Percentiles rank a stretch among this genome's conserved stretches.
Evolutionary conservation across 2,113 vertebrate genomes (phyloP).

Genomic region (Mesembrinibis cayennensis): DNA sequence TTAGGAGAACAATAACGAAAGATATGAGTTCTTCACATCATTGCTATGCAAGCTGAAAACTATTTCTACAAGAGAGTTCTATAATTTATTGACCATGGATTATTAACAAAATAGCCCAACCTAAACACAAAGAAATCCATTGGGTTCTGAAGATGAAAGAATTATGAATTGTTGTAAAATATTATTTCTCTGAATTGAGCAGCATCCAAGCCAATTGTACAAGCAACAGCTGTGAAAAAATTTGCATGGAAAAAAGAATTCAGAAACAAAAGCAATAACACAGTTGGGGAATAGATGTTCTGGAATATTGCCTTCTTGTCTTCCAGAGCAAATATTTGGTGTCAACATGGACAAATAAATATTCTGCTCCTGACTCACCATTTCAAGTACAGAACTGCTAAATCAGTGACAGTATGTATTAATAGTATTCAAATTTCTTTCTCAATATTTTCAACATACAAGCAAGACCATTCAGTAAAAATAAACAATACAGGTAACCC

Average conservation of each 20-base stretch:
- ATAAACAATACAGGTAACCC: background rate
- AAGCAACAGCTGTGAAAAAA: constrained; percentile 28
- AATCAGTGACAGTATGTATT: background rate
- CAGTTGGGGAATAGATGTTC: background rate
- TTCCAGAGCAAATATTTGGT: background rate
- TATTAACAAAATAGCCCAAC: constrained; percentile 29
- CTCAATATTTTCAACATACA: background rate
- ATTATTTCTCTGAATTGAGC: background rate
- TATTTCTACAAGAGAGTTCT: background rate
- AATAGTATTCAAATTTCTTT: background rate
- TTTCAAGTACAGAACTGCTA: background rate
- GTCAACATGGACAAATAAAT: background rate
- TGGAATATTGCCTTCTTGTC: background rate
- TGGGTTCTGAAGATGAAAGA: background rate
- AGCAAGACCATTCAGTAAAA: background rate
- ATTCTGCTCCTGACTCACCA: background rate
- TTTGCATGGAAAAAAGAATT: background rate
- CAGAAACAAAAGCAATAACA: background rate
- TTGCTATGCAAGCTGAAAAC: background rate
- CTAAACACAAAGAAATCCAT: constrained; percentile 15
- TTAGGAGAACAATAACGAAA: background rate
- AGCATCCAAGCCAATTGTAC: background rate
- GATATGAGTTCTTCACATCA: background rate
- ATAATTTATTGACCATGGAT: background rate
- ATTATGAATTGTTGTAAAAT: constrained; percentile 14